Base-by-base conservation (phyloP, 2,113 vertebrate species). In the Chiloscyllium plagiosum region DNA sequence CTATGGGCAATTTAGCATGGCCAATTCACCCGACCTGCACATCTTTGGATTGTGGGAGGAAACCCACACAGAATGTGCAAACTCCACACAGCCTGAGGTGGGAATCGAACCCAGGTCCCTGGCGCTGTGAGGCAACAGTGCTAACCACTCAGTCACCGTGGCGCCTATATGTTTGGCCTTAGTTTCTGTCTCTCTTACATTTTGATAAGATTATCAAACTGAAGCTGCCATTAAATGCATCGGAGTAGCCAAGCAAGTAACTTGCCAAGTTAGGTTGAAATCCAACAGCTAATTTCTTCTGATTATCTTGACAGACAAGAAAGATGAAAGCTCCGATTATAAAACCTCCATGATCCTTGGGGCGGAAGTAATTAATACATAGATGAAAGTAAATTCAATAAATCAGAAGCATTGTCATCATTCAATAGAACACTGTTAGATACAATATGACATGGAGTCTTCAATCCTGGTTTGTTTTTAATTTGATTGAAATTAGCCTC, bases 341-440 rank as follows among this genome's bases (percentile, higher is more conserved):
- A 37, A 66, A 93, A 37, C 56, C n/a, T 37, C 61, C 89, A 42
- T 66, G 65, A 93, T 66, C 61, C 89, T 93, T 93, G n/a, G 56
- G 33, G 33, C 8, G 33, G 89, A 93, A 93, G 61, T 66, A 66
- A 93, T 93, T 93, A 93, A 93, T 66, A 42, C 89, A 20, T 37
- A 66, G 33, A 37, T 93, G 89, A 93, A 93, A 68, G 33, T 66
- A 37, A 93, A 93, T 20, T 93, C 33, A 66, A 93, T 66, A 66
- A 37, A 93, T 66, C 87, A 90, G 89, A 68, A 93, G 37, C 61
- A 93, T 66, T 93, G 89, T 93, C 61, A 66, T 93, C 89, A 93
- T 4, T 93, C 89, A 93, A 42, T 93, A 10, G 6, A 66, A 68
- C 61, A 66, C 15, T 66, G 56, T 68, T 93, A 17, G 19, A 93